Evolutionary conservation across 2,888 invertebrate species (phyloP).

Genomic region (Balanococcus diminutus): DNA sequence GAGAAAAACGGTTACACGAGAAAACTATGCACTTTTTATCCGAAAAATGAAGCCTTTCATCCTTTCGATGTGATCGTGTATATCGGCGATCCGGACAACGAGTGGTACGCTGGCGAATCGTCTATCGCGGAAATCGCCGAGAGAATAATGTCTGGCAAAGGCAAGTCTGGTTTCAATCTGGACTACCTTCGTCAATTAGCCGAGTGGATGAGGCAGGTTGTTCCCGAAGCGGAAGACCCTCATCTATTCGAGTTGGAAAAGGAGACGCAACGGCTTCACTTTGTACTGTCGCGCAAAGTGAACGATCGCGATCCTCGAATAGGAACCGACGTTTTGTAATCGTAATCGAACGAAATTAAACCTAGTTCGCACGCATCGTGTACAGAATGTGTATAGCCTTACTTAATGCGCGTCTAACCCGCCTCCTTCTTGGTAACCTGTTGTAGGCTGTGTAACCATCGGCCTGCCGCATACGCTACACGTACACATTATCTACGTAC

Average conservation of each 20-base stretch:
- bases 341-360: no score
- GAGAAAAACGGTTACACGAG: conserved; percentile 92
- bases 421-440: no score
- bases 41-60: conserved; percentile 61
- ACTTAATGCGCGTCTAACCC: no score
- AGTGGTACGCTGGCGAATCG: conserved; percentile 79
- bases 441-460: no score
- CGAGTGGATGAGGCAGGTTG: conserved; percentile 75
- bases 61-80: conserved; percentile 72
- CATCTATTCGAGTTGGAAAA: conserved; percentile 77
- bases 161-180: conserved; percentile 88
- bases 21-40: conserved; percentile 74
- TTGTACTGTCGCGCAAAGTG: background rate
- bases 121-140: conserved; percentile 77
- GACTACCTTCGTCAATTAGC: conserved; percentile 91
- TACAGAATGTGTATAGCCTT: no score
- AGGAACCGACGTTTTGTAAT: background rate
- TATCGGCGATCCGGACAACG: conserved; percentile 80
- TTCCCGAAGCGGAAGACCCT: conserved; percentile 74
- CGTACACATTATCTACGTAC: no score
- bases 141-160: conserved; percentile 75
- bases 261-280: background rate
- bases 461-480: no score
- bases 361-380: no score
- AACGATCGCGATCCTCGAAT: background rate